phyloP scores from a whole-genome alignment of 2,797 vertebrate genomes.

The Cichlasoma orientale region DNA sequence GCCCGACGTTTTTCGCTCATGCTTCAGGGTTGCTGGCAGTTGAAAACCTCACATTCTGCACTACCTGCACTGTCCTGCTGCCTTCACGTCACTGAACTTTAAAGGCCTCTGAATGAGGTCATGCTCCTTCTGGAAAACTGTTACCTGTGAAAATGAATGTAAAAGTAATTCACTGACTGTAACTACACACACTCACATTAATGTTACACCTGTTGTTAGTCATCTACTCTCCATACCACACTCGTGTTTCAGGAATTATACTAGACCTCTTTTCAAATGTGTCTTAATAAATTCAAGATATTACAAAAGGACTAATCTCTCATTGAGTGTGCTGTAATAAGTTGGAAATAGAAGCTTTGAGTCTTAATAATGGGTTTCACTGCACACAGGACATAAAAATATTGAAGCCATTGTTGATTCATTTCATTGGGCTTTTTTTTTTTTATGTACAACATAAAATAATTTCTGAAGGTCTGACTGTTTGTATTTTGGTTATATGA shows the following conservation, averaged over 20 bases:
- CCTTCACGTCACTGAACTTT: neutral
- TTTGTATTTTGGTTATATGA: too few species aligned
- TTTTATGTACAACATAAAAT: too few species aligned
- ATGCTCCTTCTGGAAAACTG: neutral
- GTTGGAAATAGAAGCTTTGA: neutral
- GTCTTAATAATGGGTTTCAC: too few species aligned
- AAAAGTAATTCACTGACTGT: neutral
- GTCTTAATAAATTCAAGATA: neutral
- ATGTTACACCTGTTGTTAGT: too few species aligned
- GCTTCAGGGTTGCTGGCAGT: too few species aligned
- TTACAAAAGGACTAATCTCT: neutral
- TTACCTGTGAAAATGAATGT: neutral
- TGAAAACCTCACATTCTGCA: neutral
- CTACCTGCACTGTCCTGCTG: neutral
- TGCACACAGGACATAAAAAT: too few species aligned
- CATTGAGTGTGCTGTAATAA: fast-evolving
- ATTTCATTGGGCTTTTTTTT: too few species aligned
- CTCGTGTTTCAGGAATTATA: neutral
- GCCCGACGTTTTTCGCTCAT: too few species aligned
- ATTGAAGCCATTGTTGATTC: too few species aligned
- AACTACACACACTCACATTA: fast-evolving
- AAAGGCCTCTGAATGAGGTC: neutral
- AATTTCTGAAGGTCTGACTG: too few species aligned
- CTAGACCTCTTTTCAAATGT: neutral
- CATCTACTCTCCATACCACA: neutral